Evolutionary conservation across 1,140 invertebrate species (phyloP), one percentile per base, ranked within the genome.

Genomic region (Chionoecetes opilio): DNA sequence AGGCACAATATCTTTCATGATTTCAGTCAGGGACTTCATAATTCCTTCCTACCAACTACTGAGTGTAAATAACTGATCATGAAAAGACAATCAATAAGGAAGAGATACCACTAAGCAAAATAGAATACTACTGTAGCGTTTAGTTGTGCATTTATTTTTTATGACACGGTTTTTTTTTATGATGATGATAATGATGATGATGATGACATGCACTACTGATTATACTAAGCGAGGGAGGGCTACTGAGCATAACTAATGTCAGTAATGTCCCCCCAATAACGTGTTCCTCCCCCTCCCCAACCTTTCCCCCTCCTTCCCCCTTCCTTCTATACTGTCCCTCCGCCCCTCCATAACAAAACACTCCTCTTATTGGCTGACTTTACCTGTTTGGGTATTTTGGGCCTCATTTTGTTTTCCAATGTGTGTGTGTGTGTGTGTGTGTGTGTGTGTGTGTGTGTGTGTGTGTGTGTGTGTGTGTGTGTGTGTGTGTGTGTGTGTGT

Each of bases 391-490:
- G 46, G 46, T 53, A 53, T 17, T 53, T 53, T 53, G 38, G 3
- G 3, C 14, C 5, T 14, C 38, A 17, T 17, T 17, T 53, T 9
- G 46, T 9, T 53, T 9, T 53, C 8, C 21, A 1, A 17, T 53
- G 46, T 53, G 2, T 53, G 41, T 46, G 41, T 46, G 41, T 46
- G 41, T 46, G 41, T 46, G 41, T 46, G 41, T 46, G 41, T 46
- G 41, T 46, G 41, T 46, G 41, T 46, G 41, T 46, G 41, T 84
- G 82, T 84, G 82, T 84, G 82, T 84, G 82, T 84, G 82, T 85
- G 82, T 85, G 82, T 85, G 82, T 85, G 82, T 85, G 82, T 85
- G 82, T 85, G 82, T 85, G 82, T 85, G 82, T 85, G 82, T 85
- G 82, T 85, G 82, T 85, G 82, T 85, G 82, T 85, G 82, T 85